Evolutionary conservation across 2,888 invertebrate species (phyloP).

Genomic region (Smittia sp.): DNA sequence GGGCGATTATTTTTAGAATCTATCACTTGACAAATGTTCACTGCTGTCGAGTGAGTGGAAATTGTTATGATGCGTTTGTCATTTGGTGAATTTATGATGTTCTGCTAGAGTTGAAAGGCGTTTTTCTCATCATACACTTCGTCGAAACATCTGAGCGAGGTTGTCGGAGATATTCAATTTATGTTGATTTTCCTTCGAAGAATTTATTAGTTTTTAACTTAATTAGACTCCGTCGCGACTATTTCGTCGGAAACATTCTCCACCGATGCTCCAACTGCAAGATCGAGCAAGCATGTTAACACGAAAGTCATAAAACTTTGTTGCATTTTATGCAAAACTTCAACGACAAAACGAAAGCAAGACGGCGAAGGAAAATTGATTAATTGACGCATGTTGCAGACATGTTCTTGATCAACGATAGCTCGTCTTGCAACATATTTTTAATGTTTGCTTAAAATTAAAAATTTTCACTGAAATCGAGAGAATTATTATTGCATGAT

Average conservation of each 20-base stretch:
- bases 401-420: not conserved
- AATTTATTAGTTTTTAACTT: not conserved
- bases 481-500: constrained; percentile 6
- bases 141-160: no score
- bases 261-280: no score
- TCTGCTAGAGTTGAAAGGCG: not conserved
- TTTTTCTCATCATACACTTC: no score
- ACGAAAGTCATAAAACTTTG: not conserved
- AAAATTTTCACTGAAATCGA: constrained; percentile 19
- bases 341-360: not conserved
- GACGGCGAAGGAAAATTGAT: not conserved
- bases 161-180: constrained; percentile 24
- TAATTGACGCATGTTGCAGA: constrained; percentile 10
- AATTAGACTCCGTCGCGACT: not conserved
- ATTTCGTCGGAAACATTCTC: not conserved
- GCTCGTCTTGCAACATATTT: not conserved
- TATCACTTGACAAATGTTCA: constrained; percentile 8
- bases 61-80: constrained; percentile 1
- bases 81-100: not conserved
- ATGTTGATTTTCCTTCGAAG: no score
- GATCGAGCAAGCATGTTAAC: not conserved
- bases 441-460: not conserved
- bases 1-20: constrained; percentile 29
- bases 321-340: not conserved
- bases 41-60: not conserved